Base-by-base conservation (phyloP, 2,888 invertebrate species). In the Ochropleura leucogaster region DNA sequence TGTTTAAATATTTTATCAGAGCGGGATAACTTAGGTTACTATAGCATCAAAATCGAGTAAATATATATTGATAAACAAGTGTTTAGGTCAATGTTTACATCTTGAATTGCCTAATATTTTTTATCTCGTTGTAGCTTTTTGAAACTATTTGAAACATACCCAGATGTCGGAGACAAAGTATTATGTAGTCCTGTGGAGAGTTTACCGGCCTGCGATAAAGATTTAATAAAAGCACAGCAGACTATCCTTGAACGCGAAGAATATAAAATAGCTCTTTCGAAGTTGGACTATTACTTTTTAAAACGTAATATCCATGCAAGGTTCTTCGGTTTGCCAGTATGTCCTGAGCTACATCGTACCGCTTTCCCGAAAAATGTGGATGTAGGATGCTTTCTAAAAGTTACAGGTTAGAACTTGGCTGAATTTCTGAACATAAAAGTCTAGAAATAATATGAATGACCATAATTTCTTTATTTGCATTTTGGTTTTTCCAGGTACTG, bases 331-430 rank as follows among this genome's bases (percentile, higher is more conserved):
- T 93, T 98, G 77, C 98, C 98, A 0, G 97, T 97, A 0, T 97
- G 97, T 90, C 97, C 98, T 30, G 98, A 98, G 89, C 92, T 98
- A 40, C 97, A 97, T 88, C 94, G 98, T 78, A 97, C 96, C 20
- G 93, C 96, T 60, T 97, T 98, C 88, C 98, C 98, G 0, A 97
- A 97, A 84, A 97, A 97, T 92, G 97, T 97, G 75, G 98, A 98
- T 94, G 94, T 97, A 86, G 97, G 97, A 84, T 97, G 97, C 87
- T 98, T 98, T 94, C 92, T 98, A 73, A 97, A 98, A 93, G 96
- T 98, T 47, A 97, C 97, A 90, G 98, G 98, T 95, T 95, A 85
- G 86, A 74, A 74, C 49, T 47, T 51, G 71, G 62, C 18, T 14
- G 30, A 2, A 9, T 55, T 8, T 14, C 30, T 16, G 30, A 68